Evolutionary conservation across 2,797 vertebrate species (phyloP), one percentile per base, ranked within the genome.

Genomic region (Echiichthys vipera): DNA sequence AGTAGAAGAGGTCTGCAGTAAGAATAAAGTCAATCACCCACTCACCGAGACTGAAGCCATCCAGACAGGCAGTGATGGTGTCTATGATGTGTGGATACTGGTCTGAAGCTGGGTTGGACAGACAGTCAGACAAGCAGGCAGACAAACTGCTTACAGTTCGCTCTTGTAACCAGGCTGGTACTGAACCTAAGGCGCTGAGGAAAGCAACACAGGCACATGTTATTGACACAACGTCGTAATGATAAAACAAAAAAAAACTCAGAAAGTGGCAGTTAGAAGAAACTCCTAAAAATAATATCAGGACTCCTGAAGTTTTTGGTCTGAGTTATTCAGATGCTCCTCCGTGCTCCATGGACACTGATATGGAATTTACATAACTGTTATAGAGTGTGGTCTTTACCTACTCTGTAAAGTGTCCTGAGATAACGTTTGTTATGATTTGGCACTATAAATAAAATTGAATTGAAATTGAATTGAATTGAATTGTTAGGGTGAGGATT

Each of bases 31-130:
- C 2, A 27, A 55, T 5, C 34, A 14, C 20, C 30, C 27, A 75
- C 74, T 68, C 89, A 99, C 98, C 98, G 8, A 97, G 74, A 36
- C 78, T 85, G 77, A 96, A 97, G 57, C 95, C 91, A 58, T 98
- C 97, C 90, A 98, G 85, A 82, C 95, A 99, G 30, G 94, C 93
- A 78, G 93, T 80, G 85, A 99, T 84, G 64, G 95, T 95, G 78
- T 98, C 96, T 13, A 96, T 90, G 5, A 94, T 86, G 84, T 90
- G 95, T 8, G 95, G 88, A 40, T 94, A 94, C 42, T 84, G 82
- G 51, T 95, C 91, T 2, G 94, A 7, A 0, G 91, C 82, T 5
- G 82, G 51, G 30, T 74, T 90, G 82, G 90, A 93, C 78, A 99
- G 84, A 55, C 95, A 93, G 65, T 94, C 84, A 34, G 74, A 93